Percentiles rank a stretch among this genome's conserved stretches.
phyloP scores from a whole-genome alignment of 2,797 vertebrate genomes.

The Cossypha heuglini region DNA sequence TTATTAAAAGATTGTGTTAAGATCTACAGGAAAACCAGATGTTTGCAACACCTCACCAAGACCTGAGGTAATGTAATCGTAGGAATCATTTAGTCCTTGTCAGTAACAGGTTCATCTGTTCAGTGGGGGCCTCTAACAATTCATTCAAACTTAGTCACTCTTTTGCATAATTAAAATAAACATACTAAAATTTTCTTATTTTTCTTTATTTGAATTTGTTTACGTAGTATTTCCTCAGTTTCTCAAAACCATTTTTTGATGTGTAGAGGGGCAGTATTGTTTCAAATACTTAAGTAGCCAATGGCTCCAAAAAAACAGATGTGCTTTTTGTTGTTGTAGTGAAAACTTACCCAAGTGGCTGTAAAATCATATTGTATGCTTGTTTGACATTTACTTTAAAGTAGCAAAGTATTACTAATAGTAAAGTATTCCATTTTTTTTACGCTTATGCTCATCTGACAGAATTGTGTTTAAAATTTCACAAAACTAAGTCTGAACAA shows the following conservation, averaged over 20 bases:
- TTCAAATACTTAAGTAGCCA: not conserved
- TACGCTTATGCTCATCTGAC: not conserved
- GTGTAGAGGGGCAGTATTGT: not conserved
- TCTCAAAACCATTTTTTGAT: not conserved
- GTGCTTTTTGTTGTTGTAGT: not conserved
- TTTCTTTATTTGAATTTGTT: conserved; percentile 5
- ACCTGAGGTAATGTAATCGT: not conserved
- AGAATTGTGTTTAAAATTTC: not conserved
- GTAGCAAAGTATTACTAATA: not conserved
- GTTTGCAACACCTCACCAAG: not conserved
- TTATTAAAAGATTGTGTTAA: conserved; percentile 8
- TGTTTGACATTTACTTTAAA: not conserved
- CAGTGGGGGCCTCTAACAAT: not conserved
- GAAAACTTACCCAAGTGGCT: not conserved
- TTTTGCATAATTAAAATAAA: not conserved
- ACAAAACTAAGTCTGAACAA: not conserved
- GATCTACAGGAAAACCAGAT: not conserved
- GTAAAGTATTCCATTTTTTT: not conserved
- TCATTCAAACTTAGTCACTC: not conserved
- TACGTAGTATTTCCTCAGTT: not conserved
- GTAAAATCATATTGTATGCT: not conserved
- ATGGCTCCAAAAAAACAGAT: not conserved
- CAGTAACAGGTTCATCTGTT: not conserved
- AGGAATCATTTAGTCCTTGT: not conserved
- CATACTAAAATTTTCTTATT: not conserved